Percentiles rank a stretch among this genome's conserved stretches.
Evolutionary conservation across 2,113 vertebrate genomes (phyloP).

Genomic region (Syrmaticus mikado): DNA sequence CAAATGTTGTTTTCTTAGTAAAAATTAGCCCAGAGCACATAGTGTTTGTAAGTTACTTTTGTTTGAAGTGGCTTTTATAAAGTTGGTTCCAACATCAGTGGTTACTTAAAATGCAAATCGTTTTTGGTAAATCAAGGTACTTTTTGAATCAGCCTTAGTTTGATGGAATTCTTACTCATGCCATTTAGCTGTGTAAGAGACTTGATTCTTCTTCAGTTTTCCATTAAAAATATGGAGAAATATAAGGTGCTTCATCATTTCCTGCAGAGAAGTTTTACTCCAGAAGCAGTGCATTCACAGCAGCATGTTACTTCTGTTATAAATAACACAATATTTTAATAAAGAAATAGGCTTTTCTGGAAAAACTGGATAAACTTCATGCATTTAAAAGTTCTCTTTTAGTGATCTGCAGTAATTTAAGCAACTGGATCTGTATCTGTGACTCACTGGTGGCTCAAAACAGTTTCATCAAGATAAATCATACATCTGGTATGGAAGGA

Average conservation of each 20-base stretch:
- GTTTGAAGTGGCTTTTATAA: constrained; percentile 68
- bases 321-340: background rate
- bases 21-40: constrained; percentile 55
- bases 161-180: background rate
- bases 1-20: constrained; percentile 43
- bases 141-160: background rate
- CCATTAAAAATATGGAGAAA: background rate
- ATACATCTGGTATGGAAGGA: background rate
- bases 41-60: constrained; percentile 22
- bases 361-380: background rate
- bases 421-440: background rate
- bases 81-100: background rate
- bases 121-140: background rate
- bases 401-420: background rate
- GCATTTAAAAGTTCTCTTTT: background rate
- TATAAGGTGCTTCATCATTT: background rate
- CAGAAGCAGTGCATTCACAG: background rate
- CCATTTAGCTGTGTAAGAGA: background rate
- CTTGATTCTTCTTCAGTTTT: background rate
- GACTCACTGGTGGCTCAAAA: background rate
- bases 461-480: background rate
- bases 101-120: constrained; percentile 43
- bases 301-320: background rate
- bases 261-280: background rate
- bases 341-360: background rate